Conservation (phyloP, 2,888 invertebrate species). For the Acleris cristana region DNA sequence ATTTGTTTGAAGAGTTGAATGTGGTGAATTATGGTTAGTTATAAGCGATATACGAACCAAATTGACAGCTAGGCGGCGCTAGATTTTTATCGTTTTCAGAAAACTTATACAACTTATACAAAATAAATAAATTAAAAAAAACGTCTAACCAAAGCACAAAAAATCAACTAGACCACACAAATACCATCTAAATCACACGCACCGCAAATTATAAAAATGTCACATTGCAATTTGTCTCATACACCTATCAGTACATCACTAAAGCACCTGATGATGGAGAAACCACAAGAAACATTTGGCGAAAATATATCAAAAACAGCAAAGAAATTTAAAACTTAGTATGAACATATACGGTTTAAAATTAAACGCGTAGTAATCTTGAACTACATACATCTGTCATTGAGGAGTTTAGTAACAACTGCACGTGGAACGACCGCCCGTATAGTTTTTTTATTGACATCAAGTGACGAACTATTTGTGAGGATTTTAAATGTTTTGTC, state of each 20-base stretch:
- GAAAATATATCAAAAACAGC: conserved; percentile 10
- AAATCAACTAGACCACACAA: conserved; percentile 43
- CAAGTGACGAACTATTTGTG: conserved; percentile 73
- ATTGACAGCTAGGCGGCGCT: too few relatives aligned
- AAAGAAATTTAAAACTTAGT: conserved; percentile 11
- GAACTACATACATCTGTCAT: conserved; percentile 73
- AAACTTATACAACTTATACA: too few relatives aligned
- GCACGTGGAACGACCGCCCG: conserved; percentile 75
- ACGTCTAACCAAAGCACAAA: conserved; percentile 1
- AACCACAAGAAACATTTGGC: conserved; percentile 25
- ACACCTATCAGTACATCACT: conserved; percentile 21
- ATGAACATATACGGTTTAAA: conserved; percentile 10
- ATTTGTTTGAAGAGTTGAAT: too few relatives aligned
- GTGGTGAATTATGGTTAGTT: too few relatives aligned
- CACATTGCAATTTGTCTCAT: conserved; percentile 39
- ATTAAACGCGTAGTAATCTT: not conserved
- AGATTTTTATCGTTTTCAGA: too few relatives aligned
- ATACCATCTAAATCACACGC: conserved; percentile 31
- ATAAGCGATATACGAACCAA: too few relatives aligned
- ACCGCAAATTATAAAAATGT: conserved; percentile 30
- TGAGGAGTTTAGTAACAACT: conserved; percentile 72
- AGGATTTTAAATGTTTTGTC: conserved; percentile 61
- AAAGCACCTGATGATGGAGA: conserved; percentile 30
- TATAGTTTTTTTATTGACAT: conserved; percentile 66
- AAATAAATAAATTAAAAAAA: not conserved